phyloP scores from a whole-genome alignment of 2,797 vertebrate genomes.

The Takifugu rubripes region DNA sequence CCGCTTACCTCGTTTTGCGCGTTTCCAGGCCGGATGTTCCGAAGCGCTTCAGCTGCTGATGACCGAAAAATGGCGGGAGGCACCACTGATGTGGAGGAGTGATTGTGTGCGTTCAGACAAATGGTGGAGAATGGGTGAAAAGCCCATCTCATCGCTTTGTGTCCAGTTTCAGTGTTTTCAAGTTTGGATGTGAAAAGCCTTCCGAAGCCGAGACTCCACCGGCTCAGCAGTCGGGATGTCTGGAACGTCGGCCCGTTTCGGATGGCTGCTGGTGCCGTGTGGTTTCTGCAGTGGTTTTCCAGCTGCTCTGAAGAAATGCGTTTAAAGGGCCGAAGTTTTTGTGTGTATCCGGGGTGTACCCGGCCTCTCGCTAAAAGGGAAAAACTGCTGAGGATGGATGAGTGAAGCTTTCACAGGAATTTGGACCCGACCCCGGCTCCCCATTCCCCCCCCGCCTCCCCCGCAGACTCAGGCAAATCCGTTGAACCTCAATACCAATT shows the following conservation, averaged over 20 bases:
- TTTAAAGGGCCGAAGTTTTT: too few species aligned
- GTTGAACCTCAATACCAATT: conserved; percentile 18
- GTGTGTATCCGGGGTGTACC: too few species aligned
- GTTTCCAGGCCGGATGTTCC: too few species aligned
- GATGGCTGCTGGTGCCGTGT: conserved; percentile 11
- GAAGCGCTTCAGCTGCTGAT: too few species aligned
- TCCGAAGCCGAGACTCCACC: conserved; percentile 21
- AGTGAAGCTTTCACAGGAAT: not conserved
- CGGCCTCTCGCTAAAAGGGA: not conserved
- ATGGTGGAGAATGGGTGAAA: conserved; percentile 45
- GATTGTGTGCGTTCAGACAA: conserved; percentile 25
- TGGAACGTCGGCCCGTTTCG: conserved; percentile 28
- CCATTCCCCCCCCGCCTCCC: conserved; percentile 44
- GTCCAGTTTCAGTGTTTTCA: conserved; percentile 27
- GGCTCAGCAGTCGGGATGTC: conserved; percentile 18
- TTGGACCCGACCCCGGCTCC: conserved; percentile 21
- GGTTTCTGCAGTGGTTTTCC: conserved; percentile 13
- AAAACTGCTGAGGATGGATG: conserved; percentile 29
- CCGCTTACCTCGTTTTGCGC: conserved; percentile 10
- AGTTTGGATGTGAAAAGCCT: conserved; percentile 33
- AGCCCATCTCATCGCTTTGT: conserved; percentile 50
- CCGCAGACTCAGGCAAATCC: conserved; percentile 52
- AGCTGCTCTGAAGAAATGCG: too few species aligned
- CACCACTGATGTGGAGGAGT: conserved; percentile 16
- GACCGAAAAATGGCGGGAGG: not conserved